Percentiles rank a stretch among this genome's conserved stretches.
These are phyloP conservation scores for Probosciger aterrimus DNA, from an alignment of 2,113 vertebrate genomes.

Conservation along the genomic window DNA sequence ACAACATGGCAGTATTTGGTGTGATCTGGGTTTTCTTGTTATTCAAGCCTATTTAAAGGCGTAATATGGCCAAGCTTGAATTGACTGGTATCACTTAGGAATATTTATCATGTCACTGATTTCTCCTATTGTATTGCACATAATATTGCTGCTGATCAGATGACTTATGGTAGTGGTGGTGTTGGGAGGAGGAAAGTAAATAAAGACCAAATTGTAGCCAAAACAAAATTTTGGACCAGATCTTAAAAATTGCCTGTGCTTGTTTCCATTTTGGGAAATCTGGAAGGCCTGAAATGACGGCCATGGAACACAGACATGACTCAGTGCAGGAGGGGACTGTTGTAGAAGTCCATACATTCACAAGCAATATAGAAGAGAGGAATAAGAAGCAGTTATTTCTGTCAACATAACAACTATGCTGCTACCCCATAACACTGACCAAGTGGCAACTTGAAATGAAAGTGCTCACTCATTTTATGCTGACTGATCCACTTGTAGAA, in stretches of 20 bases:
- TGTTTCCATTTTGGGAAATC: not conserved
- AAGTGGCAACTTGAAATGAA: not conserved
- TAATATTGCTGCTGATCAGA: not conserved
- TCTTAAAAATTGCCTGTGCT: not conserved
- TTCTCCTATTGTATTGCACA: not conserved
- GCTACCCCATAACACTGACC: not conserved
- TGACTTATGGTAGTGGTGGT: not conserved
- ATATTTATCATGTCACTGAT: conserved; percentile 18
- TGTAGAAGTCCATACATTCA: not conserved
- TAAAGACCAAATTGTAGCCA: not conserved
- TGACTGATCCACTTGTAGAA: not conserved
- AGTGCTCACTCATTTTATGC: not conserved
- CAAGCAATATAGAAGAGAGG: not conserved
- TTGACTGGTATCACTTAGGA: not conserved
- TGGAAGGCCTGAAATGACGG: not conserved
- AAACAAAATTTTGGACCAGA: not conserved
- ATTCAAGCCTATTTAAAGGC: not conserved
- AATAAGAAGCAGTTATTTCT: not conserved
- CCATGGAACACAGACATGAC: not conserved
- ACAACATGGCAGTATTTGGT: not conserved
- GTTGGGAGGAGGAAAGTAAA: not conserved
- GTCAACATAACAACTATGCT: not conserved
- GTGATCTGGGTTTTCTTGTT: not conserved
- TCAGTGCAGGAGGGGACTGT: not conserved
- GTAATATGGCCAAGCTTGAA: not conserved